Percentiles rank a stretch among this genome's conserved stretches.
Evolutionary conservation across 2,888 invertebrate genomes (phyloP).

Genomic region (Stenodema calcarata): DNA sequence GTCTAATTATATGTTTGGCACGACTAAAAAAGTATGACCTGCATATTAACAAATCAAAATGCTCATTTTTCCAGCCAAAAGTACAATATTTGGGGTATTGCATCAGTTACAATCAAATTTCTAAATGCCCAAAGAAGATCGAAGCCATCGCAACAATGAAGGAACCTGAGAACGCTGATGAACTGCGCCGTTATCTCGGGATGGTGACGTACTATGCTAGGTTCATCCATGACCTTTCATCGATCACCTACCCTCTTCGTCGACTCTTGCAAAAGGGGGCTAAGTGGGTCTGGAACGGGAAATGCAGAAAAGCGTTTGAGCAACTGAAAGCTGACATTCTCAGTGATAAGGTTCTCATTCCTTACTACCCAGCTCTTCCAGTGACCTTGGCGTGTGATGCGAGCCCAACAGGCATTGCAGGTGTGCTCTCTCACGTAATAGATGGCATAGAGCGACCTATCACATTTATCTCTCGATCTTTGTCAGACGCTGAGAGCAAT

Average conservation of each 20-base stretch:
- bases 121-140: constrained; percentile 45
- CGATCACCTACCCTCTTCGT: too few species aligned
- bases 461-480: constrained; percentile 54
- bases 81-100: constrained; percentile 35
- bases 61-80: constrained; percentile 7
- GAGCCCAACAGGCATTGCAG: constrained; percentile 48
- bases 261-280: constrained; percentile 47
- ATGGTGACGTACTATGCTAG: constrained; percentile 41
- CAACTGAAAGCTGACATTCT: constrained; percentile 55
- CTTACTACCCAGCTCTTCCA: constrained; percentile 54
- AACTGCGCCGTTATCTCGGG: constrained; percentile 21
- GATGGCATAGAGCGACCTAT: constrained; percentile 50
- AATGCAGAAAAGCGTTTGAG: constrained; percentile 55
- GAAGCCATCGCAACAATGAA: constrained; percentile 33
- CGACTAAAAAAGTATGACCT: background rate
- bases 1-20: background rate
- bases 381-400: constrained; percentile 53
- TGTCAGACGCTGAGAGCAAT: constrained; percentile 59
- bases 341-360: constrained; percentile 54
- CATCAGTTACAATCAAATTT: constrained; percentile 24
- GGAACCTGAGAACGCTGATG: constrained; percentile 41
- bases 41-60: constrained; percentile 35
- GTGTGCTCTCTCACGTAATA: constrained; percentile 44
- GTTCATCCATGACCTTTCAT: constrained; percentile 21
- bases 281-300: constrained; percentile 53